Evolutionary conservation across 2,113 vertebrate species (phyloP).

Genomic region (Platysternon megacephalum): DNA sequence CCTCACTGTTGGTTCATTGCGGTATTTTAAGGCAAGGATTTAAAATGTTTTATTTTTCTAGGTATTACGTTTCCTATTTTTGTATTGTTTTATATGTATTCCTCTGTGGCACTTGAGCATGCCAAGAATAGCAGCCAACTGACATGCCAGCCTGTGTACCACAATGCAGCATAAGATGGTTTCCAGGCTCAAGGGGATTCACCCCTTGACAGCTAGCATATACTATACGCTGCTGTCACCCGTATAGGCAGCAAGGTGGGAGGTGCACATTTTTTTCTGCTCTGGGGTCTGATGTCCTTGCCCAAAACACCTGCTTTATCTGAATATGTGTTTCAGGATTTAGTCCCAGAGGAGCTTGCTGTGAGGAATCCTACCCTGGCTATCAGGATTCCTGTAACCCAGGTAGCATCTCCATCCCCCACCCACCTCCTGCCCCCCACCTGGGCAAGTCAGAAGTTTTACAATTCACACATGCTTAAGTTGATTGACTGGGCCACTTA

Average conservation of each 20-base stretch:
- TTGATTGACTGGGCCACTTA: neutral
- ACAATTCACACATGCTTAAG: neutral
- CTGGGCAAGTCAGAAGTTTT: neutral
- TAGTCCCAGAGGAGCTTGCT: neutral
- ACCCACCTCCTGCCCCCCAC: neutral
- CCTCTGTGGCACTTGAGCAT: fast-evolving
- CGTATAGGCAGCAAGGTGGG: neutral
- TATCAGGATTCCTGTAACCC: neutral
- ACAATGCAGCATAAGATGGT: neutral
- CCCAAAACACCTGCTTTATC: neutral
- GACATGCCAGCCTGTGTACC: neutral
- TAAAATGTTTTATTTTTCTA: fast-evolving
- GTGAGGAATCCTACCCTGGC: neutral
- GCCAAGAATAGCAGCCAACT: neutral
- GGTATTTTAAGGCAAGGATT: neutral
- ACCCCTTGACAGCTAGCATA: fast-evolving
- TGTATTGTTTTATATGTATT: neutral
- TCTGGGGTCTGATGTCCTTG: neutral
- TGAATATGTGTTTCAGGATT: neutral
- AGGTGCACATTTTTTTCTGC: fast-evolving
- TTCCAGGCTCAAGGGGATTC: fast-evolving
- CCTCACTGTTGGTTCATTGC: neutral
- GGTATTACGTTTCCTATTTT: neutral
- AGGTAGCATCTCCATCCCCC: too few relatives aligned
- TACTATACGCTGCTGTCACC: neutral